Percentiles rank a stretch among this genome's conserved stretches.
Evolutionary conservation across 2,113 vertebrate species (phyloP).

Genomic region (Amblyornis subalaris): DNA sequence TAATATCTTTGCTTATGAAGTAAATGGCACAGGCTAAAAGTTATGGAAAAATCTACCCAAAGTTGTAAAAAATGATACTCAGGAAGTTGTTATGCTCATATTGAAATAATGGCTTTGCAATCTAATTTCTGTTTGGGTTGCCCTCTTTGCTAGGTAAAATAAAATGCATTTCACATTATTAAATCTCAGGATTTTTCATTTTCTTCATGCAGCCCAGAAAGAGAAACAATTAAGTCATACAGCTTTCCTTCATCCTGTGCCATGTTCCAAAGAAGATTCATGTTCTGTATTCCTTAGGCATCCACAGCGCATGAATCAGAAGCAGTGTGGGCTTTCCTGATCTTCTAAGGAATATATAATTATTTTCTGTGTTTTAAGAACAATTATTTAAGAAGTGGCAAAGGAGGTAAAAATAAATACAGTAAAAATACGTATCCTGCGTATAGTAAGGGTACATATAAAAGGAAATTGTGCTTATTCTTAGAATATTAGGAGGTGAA

Average conservation of each 20-base stretch:
- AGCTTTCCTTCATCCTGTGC: background rate
- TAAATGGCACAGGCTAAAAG: background rate
- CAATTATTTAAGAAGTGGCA: background rate
- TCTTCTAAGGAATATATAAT: slow-evolving; percentile 27
- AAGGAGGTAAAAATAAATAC: background rate
- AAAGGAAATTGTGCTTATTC: background rate
- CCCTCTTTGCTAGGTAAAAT: background rate
- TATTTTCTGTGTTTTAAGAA: background rate
- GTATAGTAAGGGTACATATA: background rate
- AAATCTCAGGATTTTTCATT: background rate
- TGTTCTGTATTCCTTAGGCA: slow-evolving; percentile 30
- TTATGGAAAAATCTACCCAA: background rate
- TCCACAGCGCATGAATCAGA: background rate
- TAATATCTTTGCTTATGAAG: background rate
- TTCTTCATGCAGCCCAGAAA: background rate
- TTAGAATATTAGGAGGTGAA: background rate
- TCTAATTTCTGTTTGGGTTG: background rate
- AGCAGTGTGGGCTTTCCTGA: slow-evolving; percentile 6
- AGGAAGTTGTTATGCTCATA: background rate
- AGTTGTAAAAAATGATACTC: background rate
- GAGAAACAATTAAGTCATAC: background rate
- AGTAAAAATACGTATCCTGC: background rate
- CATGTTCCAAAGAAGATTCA: background rate
- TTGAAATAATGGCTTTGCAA: background rate
- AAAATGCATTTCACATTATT: background rate